A percentile compares a stretch with the other conserved stretches of the same genome.
Evolutionary conservation across 2,113 vertebrate genomes (phyloP).

Genomic region (Nymphicus hollandicus): DNA sequence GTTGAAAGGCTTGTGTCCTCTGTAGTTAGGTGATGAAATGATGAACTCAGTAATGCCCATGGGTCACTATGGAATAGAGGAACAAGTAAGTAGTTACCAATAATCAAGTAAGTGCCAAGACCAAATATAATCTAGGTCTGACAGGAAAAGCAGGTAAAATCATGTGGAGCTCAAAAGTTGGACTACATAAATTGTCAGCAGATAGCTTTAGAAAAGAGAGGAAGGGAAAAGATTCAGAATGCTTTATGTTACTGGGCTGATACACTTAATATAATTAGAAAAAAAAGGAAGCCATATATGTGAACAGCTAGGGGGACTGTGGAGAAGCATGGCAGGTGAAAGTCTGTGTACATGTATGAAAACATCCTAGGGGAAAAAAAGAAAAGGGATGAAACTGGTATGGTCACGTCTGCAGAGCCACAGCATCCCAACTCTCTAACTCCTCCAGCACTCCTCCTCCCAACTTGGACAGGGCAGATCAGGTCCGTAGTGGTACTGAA

Average conservation of each 20-base stretch:
- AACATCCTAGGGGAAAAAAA: neutral
- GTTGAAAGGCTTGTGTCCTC: conserved; percentile 1
- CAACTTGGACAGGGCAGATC: neutral
- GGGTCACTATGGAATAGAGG: neutral
- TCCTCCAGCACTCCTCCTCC: neutral
- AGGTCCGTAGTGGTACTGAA: neutral
- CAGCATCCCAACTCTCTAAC: neutral
- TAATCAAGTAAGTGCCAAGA: neutral
- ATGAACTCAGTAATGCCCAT: neutral
- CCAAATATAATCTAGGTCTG: neutral
- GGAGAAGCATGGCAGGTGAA: neutral
- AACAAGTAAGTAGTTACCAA: neutral
- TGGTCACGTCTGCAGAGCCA: neutral
- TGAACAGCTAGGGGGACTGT: neutral
- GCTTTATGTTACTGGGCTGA: neutral
- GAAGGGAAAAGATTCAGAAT: neutral
- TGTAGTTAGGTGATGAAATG: neutral
- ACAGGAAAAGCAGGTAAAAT: neutral
- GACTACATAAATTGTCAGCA: neutral
- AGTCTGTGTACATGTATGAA: neutral
- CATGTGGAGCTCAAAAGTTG: neutral
- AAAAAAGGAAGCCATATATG: neutral
- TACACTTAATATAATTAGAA: neutral
- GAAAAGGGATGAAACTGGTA: neutral
- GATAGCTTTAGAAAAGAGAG: neutral